Conservation (phyloP, 2,113 vertebrate species). For the Dasyornis broadbenti region DNA sequence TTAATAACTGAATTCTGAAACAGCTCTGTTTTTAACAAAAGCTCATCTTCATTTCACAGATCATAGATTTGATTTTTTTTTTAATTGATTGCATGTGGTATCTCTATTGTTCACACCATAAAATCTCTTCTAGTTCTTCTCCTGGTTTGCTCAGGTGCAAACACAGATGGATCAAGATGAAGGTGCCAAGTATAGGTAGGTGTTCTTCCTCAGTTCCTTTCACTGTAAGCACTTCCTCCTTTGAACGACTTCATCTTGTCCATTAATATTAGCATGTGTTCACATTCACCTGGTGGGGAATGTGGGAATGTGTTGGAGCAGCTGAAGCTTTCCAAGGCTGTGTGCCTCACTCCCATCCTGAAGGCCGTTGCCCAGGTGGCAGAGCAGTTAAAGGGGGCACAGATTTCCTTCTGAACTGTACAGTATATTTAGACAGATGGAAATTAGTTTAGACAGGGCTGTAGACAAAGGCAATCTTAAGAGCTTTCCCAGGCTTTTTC, state of each 20-base stretch:
- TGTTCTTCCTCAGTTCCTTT: conserved; percentile 6
- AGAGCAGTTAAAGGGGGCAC: background rate
- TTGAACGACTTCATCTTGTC: background rate
- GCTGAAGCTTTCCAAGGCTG: background rate
- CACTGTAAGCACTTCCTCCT: background rate
- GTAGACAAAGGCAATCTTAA: background rate
- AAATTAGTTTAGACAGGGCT: background rate
- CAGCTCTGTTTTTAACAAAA: background rate
- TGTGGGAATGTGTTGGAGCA: background rate
- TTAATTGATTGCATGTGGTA: background rate
- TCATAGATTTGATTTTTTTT: background rate
- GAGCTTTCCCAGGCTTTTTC: background rate
- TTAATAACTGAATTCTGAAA: background rate
- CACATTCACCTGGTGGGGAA: background rate
- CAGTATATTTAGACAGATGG: background rate
- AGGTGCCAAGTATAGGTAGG: conserved; percentile 87
- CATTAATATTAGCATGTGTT: fast-evolving
- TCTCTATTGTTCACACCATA: background rate
- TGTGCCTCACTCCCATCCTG: background rate
- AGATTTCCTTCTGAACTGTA: background rate
- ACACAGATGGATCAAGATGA: conserved; percentile 93
- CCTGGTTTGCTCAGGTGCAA: conserved; percentile 94
- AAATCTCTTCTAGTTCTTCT: conserved; percentile 87
- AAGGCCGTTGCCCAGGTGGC: background rate
- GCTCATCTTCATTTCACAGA: background rate